phyloP scores from a whole-genome alignment of 2,113 vertebrate species.

The Forbesichthys agassizii region DNA sequence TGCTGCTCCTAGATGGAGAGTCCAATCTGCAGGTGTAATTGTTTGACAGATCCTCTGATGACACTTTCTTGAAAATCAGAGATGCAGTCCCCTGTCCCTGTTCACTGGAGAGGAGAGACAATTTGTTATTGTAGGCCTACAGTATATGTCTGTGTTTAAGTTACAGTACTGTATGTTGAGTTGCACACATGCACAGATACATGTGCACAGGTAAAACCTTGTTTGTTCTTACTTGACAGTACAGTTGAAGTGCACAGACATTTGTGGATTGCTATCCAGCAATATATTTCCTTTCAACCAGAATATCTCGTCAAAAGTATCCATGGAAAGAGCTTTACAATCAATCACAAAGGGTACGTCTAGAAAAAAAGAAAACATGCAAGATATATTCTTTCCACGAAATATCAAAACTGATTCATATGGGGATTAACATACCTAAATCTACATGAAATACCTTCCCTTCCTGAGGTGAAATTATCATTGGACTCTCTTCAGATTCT shows the following conservation, averaged over 20 bases:
- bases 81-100: background rate
- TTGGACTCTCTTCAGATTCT: background rate
- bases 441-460: slow-evolving; percentile 31
- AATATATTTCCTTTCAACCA: slow-evolving; percentile 23
- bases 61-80: slow-evolving; percentile 45
- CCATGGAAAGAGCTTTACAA: slow-evolving; percentile 20
- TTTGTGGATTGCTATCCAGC: background rate
- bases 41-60: slow-evolving; percentile 26
- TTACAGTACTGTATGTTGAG: background rate
- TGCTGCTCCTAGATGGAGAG: accelerated
- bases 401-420: background rate
- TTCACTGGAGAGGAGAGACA: accelerated
- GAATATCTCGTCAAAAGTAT: background rate
- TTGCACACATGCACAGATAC: background rate
- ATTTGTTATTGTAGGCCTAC: background rate
- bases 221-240: slow-evolving; percentile 26
- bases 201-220: background rate
- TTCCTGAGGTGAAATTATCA: slow-evolving; percentile 23
- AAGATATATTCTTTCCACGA: background rate
- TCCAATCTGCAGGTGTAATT: slow-evolving; percentile 49
- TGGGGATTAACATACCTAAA: slow-evolving; percentile 47
- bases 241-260: slow-evolving; percentile 18
- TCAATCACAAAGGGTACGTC: slow-evolving; percentile 31
- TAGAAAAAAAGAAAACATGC: slow-evolving; percentile 29
- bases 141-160: background rate